Base-by-base conservation (phyloP, 2,888 invertebrate genomes). In the Aradus depressus region DNA sequence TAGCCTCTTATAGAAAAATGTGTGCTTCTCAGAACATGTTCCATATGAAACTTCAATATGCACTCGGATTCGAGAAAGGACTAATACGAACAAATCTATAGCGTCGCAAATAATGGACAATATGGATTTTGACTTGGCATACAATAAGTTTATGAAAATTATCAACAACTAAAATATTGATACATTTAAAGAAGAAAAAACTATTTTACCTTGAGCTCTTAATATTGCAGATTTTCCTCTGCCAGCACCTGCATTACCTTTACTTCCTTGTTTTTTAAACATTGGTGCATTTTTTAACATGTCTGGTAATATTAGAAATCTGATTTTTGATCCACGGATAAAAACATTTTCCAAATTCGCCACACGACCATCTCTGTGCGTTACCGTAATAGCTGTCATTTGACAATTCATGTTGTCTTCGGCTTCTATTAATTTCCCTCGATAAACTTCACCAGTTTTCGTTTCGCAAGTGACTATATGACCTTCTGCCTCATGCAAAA, bases 401-500 rank as follows among this genome's bases (percentile, higher is more conserved):
- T 97, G 95, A 72, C 95, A 96, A 74, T 99, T 98, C 98, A 99
- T 99, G 67, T 99, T 99, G 71, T 98, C 98, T 68, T 99, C 98
- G 4, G 98, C 98, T 75, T 99, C 98, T 39, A 98, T 86, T 39
- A 99, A 72, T 72, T 96, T 98, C 39, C 80, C 98, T 60, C 97
- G 80, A 71, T 96, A 98, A 38, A 98, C 92, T 80, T 98, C 97
- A 60, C 98, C 97, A 74, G 93, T 95, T 60, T 89, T 92, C 10
- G 97, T 97, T 77, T 98, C 98, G 64, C 95, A 89, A 58, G 98
- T 97, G 61, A 99, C 85, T 66, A 92, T 87, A 70, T 99, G 98
- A 19, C 98, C 98, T 71, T 99, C 98, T 3, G 98, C 98, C 75
- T 98, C 98, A 66, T 99, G 98, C 59, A 98, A 77, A 62, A 98